phyloP scores from a whole-genome alignment of 2,113 vertebrate genomes.

The Petromus typicus region DNA sequence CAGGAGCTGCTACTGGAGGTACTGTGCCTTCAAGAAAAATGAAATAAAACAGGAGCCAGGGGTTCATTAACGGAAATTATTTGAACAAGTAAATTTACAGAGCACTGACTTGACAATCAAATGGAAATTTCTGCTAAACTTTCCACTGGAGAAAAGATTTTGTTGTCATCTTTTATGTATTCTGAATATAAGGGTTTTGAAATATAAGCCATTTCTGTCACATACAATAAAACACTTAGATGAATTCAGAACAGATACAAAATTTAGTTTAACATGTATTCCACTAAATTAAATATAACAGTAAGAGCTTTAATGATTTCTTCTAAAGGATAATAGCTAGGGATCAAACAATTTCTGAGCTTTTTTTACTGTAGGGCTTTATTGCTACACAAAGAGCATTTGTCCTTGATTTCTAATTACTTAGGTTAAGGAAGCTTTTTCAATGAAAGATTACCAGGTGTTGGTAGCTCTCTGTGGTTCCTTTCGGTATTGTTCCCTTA shows the following conservation, averaged over 20 bases:
- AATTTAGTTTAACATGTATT: slow-evolving; percentile 32
- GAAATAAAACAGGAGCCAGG: not conserved
- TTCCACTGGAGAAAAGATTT: not conserved
- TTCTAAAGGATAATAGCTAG: slow-evolving; percentile 38
- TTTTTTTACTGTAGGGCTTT: slow-evolving; percentile 43
- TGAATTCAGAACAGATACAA: slow-evolving; percentile 6
- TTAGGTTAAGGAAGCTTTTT: slow-evolving; percentile 80
- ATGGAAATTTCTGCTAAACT: not conserved
- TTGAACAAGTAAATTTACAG: not conserved
- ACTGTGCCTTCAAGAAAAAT: not conserved
- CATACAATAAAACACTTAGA: not conserved
- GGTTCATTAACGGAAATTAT: not conserved
- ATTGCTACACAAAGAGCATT: slow-evolving; percentile 67
- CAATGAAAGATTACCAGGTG: slow-evolving; percentile 83
- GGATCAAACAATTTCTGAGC: slow-evolving; percentile 38
- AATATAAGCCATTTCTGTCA: slow-evolving; percentile 1
- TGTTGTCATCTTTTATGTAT: not conserved
- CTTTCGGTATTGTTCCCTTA: slow-evolving; percentile 81
- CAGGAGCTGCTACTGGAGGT: not conserved
- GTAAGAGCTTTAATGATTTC: slow-evolving; percentile 52
- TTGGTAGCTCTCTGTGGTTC: slow-evolving; percentile 74
- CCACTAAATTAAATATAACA: slow-evolving; percentile 27
- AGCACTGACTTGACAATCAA: not conserved
- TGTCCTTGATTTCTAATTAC: slow-evolving; percentile 79
- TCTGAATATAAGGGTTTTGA: slow-evolving; percentile 26